phyloP scores from a whole-genome alignment of 2,113 vertebrate genomes.

The Ailurus styani region DNA sequence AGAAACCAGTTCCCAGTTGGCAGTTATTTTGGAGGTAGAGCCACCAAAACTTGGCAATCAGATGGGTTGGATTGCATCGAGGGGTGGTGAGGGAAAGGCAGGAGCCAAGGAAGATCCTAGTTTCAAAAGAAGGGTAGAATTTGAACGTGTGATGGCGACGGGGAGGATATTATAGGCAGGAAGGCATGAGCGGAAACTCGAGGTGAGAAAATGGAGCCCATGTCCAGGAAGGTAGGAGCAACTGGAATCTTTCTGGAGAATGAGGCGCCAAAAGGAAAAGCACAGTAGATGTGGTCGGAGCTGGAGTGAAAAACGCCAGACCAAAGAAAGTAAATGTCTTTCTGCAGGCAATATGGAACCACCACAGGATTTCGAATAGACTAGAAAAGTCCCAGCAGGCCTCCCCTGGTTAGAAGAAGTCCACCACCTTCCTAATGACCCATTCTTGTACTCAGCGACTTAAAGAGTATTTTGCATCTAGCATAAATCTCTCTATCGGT shows the following conservation, averaged over 20 bases:
- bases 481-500: conserved; percentile 16
- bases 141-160: background rate
- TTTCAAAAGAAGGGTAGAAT: background rate
- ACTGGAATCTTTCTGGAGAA: background rate
- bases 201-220: background rate
- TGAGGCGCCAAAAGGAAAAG: background rate
- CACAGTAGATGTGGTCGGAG: background rate
- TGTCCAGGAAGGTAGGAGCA: background rate
- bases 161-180: background rate
- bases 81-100: rapidly evolving
- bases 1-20: background rate
- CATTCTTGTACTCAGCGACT: background rate
- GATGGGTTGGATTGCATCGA: background rate
- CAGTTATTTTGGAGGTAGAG: background rate
- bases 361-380: background rate
- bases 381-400: background rate
- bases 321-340: background rate
- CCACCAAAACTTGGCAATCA: background rate
- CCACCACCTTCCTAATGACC: conserved; percentile 23
- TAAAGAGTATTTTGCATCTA: background rate
- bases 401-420: background rate
- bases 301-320: background rate
- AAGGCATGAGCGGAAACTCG: background rate
- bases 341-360: background rate
- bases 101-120: background rate